Evolutionary conservation across 1,140 invertebrate species (phyloP).

Genomic region (Monochamus saltuarius): DNA sequence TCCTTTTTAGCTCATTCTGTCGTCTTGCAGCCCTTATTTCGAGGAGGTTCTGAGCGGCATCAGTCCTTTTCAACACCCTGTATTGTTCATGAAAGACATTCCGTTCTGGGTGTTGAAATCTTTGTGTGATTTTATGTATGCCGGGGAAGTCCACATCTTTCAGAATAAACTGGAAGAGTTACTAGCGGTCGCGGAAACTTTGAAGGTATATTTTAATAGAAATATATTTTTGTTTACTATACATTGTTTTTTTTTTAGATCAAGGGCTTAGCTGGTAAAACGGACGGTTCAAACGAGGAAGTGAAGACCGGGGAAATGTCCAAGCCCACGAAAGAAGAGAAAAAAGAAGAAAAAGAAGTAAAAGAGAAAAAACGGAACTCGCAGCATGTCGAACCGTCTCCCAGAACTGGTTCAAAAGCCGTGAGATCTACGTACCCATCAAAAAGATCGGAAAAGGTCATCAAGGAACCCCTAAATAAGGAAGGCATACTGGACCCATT

Average conservation of each 20-base stretch:
- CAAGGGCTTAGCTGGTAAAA: constrained; percentile 43
- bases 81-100: constrained; percentile 65
- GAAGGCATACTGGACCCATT: constrained; percentile 37
- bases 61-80: constrained; percentile 64
- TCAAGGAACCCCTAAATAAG: constrained; percentile 14
- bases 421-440: not conserved
- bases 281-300: constrained; percentile 8
- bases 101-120: constrained; percentile 57
- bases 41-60: constrained; percentile 60
- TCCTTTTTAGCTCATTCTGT: constrained; percentile 57
- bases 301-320: not conserved
- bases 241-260: constrained; percentile 37
- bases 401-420: not conserved
- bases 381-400: no score
- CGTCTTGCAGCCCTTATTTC: constrained; percentile 67
- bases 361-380: not conserved
- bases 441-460: constrained; percentile 16
- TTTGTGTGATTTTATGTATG: constrained; percentile 61
- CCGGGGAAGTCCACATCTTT: constrained; percentile 57
- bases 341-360: constrained; percentile 13
- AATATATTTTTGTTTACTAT: constrained; percentile 8
- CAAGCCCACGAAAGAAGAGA: not conserved
- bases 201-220: constrained; percentile 48
- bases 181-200: constrained; percentile 51
- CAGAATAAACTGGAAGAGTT: constrained; percentile 52